A percentile compares a stretch with the other conserved stretches of the same genome.
Conservation (phyloP, 1,140 invertebrate species). For the Kradibia gibbosae region DNA sequence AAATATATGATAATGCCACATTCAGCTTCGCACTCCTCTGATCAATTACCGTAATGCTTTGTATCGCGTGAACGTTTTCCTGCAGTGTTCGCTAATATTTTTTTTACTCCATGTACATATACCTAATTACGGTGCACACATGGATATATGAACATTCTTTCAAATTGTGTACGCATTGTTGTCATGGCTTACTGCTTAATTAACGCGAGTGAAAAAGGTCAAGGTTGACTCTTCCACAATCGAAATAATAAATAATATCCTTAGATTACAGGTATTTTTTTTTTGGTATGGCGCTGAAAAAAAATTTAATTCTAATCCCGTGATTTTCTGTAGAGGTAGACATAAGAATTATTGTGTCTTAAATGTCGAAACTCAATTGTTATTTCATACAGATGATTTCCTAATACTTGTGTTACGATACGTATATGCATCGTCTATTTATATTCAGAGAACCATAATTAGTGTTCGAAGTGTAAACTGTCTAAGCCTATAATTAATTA, state of each 20-base stretch:
- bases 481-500: no score
- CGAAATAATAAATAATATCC: background rate
- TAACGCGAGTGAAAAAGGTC: background rate
- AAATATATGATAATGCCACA: conserved; percentile 24
- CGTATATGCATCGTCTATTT: no score
- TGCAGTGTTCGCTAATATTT: background rate
- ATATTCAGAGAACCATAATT: no score
- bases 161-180: background rate
- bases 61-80: conserved; percentile 42
- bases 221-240: background rate
- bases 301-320: no score
- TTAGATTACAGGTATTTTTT: no score
- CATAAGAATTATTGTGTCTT: no score
- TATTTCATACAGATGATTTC: no score
- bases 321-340: no score
- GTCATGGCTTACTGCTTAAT: background rate
- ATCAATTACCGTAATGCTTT: background rate
- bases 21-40: background rate
- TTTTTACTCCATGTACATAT: background rate
- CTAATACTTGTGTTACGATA: no score
- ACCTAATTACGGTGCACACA: background rate
- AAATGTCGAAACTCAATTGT: no score
- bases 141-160: background rate
- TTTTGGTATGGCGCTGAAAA: no score
- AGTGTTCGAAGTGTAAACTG: no score